These are phyloP conservation scores for Urocitellus parryii DNA, from an alignment of 2,113 vertebrate genomes.

Conservation along the genomic window DNA sequence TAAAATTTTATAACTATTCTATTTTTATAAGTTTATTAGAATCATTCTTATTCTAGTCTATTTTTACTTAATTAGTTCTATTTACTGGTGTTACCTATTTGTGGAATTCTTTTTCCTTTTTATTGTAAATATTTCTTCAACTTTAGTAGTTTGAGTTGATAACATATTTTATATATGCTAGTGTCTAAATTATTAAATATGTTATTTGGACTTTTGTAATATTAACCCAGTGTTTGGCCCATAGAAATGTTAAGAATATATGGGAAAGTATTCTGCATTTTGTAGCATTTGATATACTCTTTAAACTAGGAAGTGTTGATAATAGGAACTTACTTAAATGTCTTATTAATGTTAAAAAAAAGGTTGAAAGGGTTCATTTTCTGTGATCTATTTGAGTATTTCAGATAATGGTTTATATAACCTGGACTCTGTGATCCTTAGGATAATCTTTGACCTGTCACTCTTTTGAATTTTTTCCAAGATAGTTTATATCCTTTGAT, in stretches of 20 bases:
- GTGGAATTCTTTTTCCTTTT: not conserved
- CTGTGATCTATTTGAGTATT: not conserved
- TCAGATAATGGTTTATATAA: not conserved
- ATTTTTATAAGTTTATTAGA: not conserved
- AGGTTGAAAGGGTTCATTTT: not conserved
- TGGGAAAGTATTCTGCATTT: not conserved
- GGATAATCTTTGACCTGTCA: not conserved
- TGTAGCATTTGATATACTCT: not conserved
- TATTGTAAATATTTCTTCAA: conserved; percentile 13
- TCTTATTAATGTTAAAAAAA: not conserved
- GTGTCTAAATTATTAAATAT: not conserved
- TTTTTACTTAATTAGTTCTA: not conserved
- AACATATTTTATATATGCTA: not conserved
- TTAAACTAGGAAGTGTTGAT: not conserved
- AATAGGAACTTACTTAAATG: not conserved
- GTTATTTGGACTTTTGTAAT: conserved; percentile 19
- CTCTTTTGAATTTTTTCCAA: not conserved
- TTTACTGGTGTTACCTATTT: not conserved
- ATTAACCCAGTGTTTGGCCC: not conserved
- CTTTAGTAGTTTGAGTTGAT: not conserved
- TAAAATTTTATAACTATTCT: not conserved
- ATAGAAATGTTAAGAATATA: not conserved
- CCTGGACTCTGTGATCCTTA: not conserved
- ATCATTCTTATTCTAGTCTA: not conserved
- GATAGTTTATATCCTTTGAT: not conserved